Evolutionary conservation across 1,140 invertebrate genomes (phyloP).

Genomic region (Tetranychus urticae): DNA sequence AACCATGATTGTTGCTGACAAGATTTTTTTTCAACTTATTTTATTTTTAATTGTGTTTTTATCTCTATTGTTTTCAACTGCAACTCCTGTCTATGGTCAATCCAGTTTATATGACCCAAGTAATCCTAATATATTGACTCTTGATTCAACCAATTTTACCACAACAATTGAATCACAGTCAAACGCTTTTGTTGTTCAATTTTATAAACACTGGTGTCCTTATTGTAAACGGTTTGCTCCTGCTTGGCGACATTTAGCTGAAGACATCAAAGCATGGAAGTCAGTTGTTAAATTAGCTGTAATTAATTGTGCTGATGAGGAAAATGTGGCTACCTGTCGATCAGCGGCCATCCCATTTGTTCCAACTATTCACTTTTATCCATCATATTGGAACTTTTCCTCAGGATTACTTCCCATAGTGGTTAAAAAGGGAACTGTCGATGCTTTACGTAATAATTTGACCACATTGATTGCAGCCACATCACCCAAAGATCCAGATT

Average conservation of each 20-base stretch:
- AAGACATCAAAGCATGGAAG: slow-evolving; percentile 31
- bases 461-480: too few relatives aligned
- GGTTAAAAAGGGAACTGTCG: too few relatives aligned
- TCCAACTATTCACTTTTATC: too few relatives aligned
- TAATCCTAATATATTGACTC: background rate
- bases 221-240: slow-evolving; percentile 58
- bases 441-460: too few relatives aligned
- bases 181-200: background rate
- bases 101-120: background rate
- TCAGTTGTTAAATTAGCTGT: slow-evolving; percentile 27
- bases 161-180: background rate
- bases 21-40: too few relatives aligned
- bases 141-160: background rate
- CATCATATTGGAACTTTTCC: too few relatives aligned
- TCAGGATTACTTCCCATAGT: too few relatives aligned
- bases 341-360: slow-evolving; percentile 9
- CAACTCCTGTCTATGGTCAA: background rate
- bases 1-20: too few relatives aligned
- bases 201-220: slow-evolving; percentile 64
- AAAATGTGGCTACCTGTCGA: slow-evolving; percentile 39
- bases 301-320: slow-evolving; percentile 17
- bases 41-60: too few relatives aligned
- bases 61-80: too few relatives aligned
- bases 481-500: too few relatives aligned
- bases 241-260: slow-evolving; percentile 43